Evolutionary conservation across 2,797 vertebrate species (phyloP), one percentile per base, ranked within the genome.

Genomic region (Mycteria americana): DNA sequence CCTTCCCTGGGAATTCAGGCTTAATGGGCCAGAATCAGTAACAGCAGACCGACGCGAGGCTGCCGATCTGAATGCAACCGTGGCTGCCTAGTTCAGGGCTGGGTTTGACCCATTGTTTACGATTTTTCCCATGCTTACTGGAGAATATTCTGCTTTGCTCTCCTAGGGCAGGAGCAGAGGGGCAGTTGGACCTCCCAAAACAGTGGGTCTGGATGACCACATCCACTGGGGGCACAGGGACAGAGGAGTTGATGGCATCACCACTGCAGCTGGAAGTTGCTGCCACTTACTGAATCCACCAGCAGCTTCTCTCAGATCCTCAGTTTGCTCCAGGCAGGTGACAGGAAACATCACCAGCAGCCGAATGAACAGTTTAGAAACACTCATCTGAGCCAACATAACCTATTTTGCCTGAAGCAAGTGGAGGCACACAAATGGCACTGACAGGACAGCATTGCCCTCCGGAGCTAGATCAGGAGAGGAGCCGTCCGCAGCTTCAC

Each of bases 281-380:
- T 46, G 80, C 28, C 67, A 4, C 65, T 67, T 54, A 10, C 64
- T 3, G 37, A 84, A 78, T n/a, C 65, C 45, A 43, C 16, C 75
- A 41, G 31, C 79, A 45, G 69, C 70, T 84, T 28, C 82, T 35
- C 82, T 62, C 73, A 81, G 90, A 81, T 78, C 69, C 35, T 69
- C 39, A 11, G 50, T 53, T 86, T 69, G 93, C 63, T 90, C 59
- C 88, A 76, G 91, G 95, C 93, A 89, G 80, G 46, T 82, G 90
- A 30, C 0, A 8, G 45, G 41, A 46, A 95, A 78, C 5, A 2
- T 65, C 94, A 76, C 27, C 93, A 82, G 84, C 54, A 79, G 70
- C 65, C 1, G 2, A 86, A 56, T 0, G 31, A 92, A 33, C 14
- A 41, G 86, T 48, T 95, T 24, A 37, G 88, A 51, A 81, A 76